Evolutionary conservation across 2,113 vertebrate species (phyloP), one percentile per base, ranked within the genome.

Genomic region (Echinops telfairi): DNA sequence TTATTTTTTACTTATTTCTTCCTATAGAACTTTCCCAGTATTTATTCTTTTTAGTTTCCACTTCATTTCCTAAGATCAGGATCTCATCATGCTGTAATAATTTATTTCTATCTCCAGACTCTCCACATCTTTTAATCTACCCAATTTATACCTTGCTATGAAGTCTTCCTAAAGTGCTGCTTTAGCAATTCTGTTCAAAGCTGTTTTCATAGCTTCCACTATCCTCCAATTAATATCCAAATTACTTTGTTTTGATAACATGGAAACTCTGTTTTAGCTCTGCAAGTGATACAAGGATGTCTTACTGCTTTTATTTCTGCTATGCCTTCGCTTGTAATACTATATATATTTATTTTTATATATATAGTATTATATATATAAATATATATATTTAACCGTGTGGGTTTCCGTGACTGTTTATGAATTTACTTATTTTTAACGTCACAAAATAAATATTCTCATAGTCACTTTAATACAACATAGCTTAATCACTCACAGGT

Each of bases 401-500:
- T 53, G 47, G 47, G 47, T 53, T 53, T 53, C 47, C 47, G 10
- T 53, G 47, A 53, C 47, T 53, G 47, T 53, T 53, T 53, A 53
- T 53, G 47, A 53, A 53, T 53, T 53, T 53, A 53, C 47, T 53
- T 53, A 12, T 53, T 53, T 53, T 53, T 53, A 53, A 53, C 10
- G 53, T 82, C 6, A 40, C 22, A 83, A 86, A 94, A 62, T 88
- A 88, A 90, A 31, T 73, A 83, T 71, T 81, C 19, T 60, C 70
- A 80, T 40, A 58, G 47, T 89, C 22, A 77, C 75, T 71, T 95
- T 80, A 79, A 89, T 82, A 82, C 14, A 89, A 84, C n/a, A 62
- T 23, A 83, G 47, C 76, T 92, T 89, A 82, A 94, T 40, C 76
- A 80, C 9, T 53, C 47, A 53, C 47, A 53, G 47, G 9, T 53